Evolutionary conservation across 2,888 invertebrate genomes (phyloP), one percentile per base, ranked within the genome.

Genomic region (Nipponacmea schrenckii): DNA sequence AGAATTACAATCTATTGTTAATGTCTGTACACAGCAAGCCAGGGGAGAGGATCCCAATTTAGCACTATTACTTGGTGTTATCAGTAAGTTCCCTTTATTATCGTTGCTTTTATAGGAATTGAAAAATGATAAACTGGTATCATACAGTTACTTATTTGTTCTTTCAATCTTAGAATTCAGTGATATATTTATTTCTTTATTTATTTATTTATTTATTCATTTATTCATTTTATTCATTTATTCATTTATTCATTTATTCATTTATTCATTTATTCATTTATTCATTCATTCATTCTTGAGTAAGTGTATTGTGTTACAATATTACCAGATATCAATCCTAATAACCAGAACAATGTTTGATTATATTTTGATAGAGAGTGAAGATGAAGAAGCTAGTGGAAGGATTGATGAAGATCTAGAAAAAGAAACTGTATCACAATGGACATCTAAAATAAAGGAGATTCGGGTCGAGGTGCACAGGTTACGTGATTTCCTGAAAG

Each of bases 21-120:
- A 86, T 71, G 81, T 86, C 65, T 85, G 85, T 79, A 77, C 82
- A 12, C 83, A 87, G 76, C 70, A 81, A 20, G 85, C 86, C 0
- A 80, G 84, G 24, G 87, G 87, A 39, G 80, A 86, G 70, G 85
- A 86, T 66, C 86, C 86, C 17, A 84, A 87, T 72, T 82, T 87
- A 69, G 85, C 86, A 7, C 70, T 84, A 26, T 77, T 87, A 56
- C 79, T 87, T 7, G 86, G 86, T 10, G 81, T 82, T 65, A 80
- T 80, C 79, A 79, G 86, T 87, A 67, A 77, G 81, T 73, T 17
- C 20, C 62, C n/a, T 24, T 15, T 39, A 27, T 56, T 31, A 31
- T 44, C n/a, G n/a, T n/a, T n/a, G n/a, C n/a, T n/a, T n/a, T n/a
- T n/a, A n/a, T n/a, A n/a, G n/a, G n/a, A n/a, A n/a, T n/a, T n/a